A percentile compares a stretch with the other conserved stretches of the same genome.
Conservation (phyloP, 2,797 vertebrate genomes). For the Loris lydekkerianus region DNA sequence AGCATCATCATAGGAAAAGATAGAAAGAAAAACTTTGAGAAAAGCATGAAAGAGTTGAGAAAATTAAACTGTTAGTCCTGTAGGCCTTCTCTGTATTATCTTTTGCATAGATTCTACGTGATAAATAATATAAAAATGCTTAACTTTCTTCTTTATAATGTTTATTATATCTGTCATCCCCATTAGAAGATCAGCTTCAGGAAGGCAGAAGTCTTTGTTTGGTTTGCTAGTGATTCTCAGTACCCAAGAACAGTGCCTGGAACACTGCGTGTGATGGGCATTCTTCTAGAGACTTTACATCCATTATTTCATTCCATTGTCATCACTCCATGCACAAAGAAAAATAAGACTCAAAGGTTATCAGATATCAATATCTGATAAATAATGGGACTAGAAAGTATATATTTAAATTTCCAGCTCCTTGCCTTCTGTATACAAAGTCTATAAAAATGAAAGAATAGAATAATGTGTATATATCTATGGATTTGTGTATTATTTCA, state of each 20-base stretch:
- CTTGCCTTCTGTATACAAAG: not conserved
- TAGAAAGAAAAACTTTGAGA: slow-evolving; percentile 22
- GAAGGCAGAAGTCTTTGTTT: not conserved
- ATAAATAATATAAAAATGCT: not conserved
- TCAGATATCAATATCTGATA: not conserved
- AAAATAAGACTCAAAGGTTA: not conserved
- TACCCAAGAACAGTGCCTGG: not conserved
- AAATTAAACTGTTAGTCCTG: not conserved
- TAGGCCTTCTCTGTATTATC: not conserved
- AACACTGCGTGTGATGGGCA: not conserved
- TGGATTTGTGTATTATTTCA: not conserved
- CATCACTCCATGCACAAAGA: not conserved
- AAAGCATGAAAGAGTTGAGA: not conserved
- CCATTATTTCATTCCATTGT: slow-evolving; percentile 34
- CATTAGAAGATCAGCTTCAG: not conserved
- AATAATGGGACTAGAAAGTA: not conserved
- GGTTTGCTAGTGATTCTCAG: not conserved
- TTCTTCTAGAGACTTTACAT: not conserved
- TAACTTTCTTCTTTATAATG: slow-evolving; percentile 47
- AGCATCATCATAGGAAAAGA: not conserved
- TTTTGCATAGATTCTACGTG: not conserved
- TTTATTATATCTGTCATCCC: not conserved
- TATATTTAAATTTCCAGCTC: not conserved
- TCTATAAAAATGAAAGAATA: not conserved
- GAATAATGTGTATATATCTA: not conserved